Evolutionary conservation across 2,797 vertebrate species (phyloP).

Genomic region (Propithecus perrieri): DNA sequence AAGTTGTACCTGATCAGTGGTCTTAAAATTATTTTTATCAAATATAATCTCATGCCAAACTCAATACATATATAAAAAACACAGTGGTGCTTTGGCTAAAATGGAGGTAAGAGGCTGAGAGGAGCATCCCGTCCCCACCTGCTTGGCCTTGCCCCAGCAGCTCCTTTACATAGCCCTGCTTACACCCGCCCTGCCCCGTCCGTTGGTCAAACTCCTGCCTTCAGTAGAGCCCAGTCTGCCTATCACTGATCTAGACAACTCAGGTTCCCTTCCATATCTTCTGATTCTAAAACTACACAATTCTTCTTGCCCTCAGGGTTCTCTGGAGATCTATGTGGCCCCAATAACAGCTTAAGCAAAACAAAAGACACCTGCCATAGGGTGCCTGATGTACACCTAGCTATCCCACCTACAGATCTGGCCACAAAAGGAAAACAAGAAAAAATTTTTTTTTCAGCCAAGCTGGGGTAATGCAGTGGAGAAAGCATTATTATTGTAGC

Average conservation of each 20-base stretch:
- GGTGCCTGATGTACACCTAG: background rate
- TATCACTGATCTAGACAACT: background rate
- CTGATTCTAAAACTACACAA: background rate
- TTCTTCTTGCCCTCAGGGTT: background rate
- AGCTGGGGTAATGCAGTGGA: background rate
- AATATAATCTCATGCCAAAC: background rate
- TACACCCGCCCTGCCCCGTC: background rate
- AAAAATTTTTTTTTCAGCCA: background rate
- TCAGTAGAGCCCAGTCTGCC: background rate
- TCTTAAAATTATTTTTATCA: conserved; percentile 35
- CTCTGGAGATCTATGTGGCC: background rate
- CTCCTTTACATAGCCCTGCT: background rate
- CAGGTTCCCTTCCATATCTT: background rate
- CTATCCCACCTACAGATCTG: background rate
- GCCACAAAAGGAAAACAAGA: conserved; percentile 4
- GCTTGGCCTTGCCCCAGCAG: background rate
- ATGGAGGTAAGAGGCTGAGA: background rate
- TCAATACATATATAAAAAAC: background rate
- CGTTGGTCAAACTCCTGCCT: background rate
- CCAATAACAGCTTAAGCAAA: background rate
- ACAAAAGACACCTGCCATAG: background rate
- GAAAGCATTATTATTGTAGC: background rate
- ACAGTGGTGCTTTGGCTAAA: background rate
- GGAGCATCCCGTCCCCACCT: background rate
- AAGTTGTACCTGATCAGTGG: background rate